Conservation (phyloP, 2,888 invertebrate genomes). For the Trileptium ribeirensis region DNA sequence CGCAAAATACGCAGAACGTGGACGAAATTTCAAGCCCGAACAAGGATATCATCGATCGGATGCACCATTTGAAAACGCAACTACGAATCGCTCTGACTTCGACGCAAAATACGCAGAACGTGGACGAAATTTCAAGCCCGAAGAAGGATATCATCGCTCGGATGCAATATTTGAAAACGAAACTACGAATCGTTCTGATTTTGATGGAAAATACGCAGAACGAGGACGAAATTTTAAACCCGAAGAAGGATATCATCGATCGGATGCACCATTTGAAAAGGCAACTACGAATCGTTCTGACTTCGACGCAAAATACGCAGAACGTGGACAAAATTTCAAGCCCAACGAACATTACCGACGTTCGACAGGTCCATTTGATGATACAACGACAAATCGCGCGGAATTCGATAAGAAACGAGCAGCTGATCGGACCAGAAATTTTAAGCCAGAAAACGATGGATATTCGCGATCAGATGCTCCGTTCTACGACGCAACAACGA, state of each 20-base stretch:
- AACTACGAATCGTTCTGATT: background rate
- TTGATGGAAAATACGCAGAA: background rate
- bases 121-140: background rate
- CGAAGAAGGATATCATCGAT: background rate
- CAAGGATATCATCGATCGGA: background rate
- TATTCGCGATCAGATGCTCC: background rate
- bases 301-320: too few relatives aligned
- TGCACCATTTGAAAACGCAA: background rate
- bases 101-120: too few relatives aligned
- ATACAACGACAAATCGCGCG: too few relatives aligned
- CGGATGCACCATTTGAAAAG: background rate
- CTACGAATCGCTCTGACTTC: too few relatives aligned
- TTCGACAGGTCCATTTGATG: too few relatives aligned
- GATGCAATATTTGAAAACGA: background rate
- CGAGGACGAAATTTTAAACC: background rate
- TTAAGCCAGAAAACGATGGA: background rate
- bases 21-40: background rate
- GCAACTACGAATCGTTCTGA: background rate
- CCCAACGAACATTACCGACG: too few relatives aligned
- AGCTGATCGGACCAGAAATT: too few relatives aligned
- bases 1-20: background rate
- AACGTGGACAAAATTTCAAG: too few relatives aligned
- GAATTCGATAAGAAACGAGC: too few relatives aligned
- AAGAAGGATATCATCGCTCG: background rate
- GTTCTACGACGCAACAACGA: background rate